phyloP scores from a whole-genome alignment of 2,797 vertebrate genomes.

The Geotrypetes seraphini region DNA sequence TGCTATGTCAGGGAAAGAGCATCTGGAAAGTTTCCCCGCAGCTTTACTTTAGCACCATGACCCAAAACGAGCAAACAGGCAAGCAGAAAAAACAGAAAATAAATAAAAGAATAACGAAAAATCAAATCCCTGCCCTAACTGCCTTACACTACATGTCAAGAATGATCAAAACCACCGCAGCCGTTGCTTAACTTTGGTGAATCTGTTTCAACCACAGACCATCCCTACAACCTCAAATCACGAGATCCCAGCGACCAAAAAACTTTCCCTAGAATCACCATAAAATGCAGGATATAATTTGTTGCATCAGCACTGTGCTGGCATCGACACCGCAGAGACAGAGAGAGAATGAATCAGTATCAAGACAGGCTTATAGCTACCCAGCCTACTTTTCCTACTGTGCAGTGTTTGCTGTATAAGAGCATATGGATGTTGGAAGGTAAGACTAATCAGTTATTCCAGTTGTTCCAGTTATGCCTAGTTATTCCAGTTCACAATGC shows the following conservation, averaged over 20 bases:
- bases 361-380: conserved; percentile 32
- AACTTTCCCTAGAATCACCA: too few relatives aligned
- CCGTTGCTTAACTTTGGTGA: neutral
- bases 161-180: conserved; percentile 6
- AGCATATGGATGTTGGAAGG: too few relatives aligned
- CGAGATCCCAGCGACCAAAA: too few relatives aligned
- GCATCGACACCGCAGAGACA: conserved; percentile 16
- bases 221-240: too few relatives aligned
- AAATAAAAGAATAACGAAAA: neutral
- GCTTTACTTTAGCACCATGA: conserved; percentile 13
- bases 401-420: conserved; percentile 20
- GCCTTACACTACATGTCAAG: too few relatives aligned
- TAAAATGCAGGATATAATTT: conserved; percentile 34
- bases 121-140: conserved; percentile 11
- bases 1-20: too few relatives aligned
- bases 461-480: too few relatives aligned
- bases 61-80: too few relatives aligned
- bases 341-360: conserved; percentile 16
- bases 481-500: too few relatives aligned
- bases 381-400: conserved; percentile 22
- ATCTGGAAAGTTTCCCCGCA: conserved; percentile 29
- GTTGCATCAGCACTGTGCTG: conserved; percentile 26
- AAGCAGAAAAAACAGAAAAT: conserved; percentile 14
- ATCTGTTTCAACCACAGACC: too few relatives aligned
- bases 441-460: too few relatives aligned